Base-by-base conservation (phyloP, 2,797 vertebrate genomes). In the Bovichtus diacanthus region DNA sequence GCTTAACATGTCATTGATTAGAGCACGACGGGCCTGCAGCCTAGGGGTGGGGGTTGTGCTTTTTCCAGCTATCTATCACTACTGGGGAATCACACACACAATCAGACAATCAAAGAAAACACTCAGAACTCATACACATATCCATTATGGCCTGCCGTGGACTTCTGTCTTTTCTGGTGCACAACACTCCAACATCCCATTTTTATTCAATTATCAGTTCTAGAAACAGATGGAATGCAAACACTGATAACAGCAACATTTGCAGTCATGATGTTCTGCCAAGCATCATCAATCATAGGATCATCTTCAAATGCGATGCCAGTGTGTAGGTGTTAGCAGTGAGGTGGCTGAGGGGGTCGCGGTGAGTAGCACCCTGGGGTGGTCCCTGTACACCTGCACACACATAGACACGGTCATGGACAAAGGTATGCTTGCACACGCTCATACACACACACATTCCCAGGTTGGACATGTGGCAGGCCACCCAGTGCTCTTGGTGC, bases 1-100 rank as follows among this genome's bases (percentile, higher is more conserved):
- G 87, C 91, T 93, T 92, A 93, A 93, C 91, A 85, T 93, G 91
- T 90, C 90, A 92, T 91, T 93, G 90, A 93, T 93, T 90, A 89
- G 82, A 86, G 82, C 66, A 80, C 78, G 80, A 82, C 86, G 74
- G 80, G 68, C 70, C 74, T 73, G 70, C 70, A 82, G 87, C 83
- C 58, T 34, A 6, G 46, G 68, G 75, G 68, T 58, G 9, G 47
- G n/a, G 65, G 16, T 7, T 44, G 50, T 29, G 58, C 31, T 75
- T 62, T 64, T 64, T 74, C 19, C 29, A 66, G 80, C 69, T 70
- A 78, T 88, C 84, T 69, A 76, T 85, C 79, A 86, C 78, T 80
- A 61, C 74, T 66, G 41, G 51, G 72, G 66, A 78, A 80, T 76
- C 77, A 81, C 70, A 83, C 56, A 75, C 62, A 77, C 61, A 36